These are phyloP conservation scores for Gasteruption jaculator DNA, from an alignment of 2,888 invertebrate genomes.

Conservation along the genomic window DNA sequence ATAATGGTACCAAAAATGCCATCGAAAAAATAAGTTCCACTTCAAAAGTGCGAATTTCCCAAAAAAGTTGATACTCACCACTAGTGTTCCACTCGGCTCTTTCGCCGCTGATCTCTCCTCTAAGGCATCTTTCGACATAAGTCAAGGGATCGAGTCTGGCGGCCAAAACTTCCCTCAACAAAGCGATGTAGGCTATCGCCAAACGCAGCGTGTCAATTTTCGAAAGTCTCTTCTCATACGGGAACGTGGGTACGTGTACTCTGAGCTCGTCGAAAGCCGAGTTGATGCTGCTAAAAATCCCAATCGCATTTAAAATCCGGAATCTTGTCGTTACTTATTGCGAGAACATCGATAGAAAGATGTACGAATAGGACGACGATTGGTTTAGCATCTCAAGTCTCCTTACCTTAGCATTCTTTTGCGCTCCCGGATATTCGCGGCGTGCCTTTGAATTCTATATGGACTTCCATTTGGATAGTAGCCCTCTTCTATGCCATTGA, in stretches of 20 bases:
- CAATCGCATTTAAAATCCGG: constrained; percentile 45
- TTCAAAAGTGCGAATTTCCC: too few relatives aligned
- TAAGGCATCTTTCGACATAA: constrained; percentile 87
- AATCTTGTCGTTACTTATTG: not conserved
- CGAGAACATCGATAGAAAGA: not conserved
- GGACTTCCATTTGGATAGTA: constrained; percentile 71
- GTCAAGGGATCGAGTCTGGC: constrained; percentile 89
- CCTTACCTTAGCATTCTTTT: constrained; percentile 95
- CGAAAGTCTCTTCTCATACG: constrained; percentile 95
- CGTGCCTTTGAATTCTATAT: constrained; percentile 85
- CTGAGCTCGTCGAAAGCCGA: constrained; percentile 98
- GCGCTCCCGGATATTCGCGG: constrained; percentile 94
- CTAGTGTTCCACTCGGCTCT: constrained; percentile 95
- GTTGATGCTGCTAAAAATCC: constrained; percentile 90
- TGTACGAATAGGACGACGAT: constrained; percentile 1
- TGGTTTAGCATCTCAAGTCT: constrained; percentile 18
- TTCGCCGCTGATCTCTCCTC: constrained; percentile 85
- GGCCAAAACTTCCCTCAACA: constrained; percentile 82
- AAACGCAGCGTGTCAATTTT: constrained; percentile 97
- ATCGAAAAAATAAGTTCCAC: too few relatives aligned
- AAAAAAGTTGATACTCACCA: constrained; percentile 59
- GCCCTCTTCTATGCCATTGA: constrained; percentile 50
- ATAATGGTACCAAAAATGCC: too few relatives aligned
- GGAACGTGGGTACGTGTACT: constrained; percentile 97
- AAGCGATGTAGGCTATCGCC: constrained; percentile 95